These are phyloP conservation scores for Steatornis caripensis DNA, from an alignment of 2,113 vertebrate genomes.

Conservation along the genomic window DNA sequence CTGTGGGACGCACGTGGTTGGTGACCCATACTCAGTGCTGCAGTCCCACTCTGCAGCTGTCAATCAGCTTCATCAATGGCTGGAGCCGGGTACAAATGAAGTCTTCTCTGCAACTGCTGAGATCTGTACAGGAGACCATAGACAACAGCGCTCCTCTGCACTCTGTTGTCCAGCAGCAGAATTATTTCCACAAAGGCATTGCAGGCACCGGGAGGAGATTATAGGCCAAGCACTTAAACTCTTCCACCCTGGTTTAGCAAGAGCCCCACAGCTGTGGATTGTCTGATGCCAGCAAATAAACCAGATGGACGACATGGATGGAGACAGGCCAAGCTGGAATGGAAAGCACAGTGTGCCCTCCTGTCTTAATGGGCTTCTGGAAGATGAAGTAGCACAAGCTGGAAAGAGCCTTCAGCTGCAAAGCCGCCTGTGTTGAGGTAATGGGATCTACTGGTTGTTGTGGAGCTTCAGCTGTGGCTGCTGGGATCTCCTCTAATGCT, in stretches of 20 bases:
- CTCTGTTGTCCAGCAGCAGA: neutral
- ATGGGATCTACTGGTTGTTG: neutral
- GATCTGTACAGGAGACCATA: neutral
- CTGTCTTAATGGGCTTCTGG: conserved; percentile 52
- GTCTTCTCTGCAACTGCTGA: neutral
- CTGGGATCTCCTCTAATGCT: neutral
- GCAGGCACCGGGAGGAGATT: neutral
- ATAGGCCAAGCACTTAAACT: conserved; percentile 9
- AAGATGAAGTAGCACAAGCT: conserved; percentile 38
- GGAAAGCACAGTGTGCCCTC: conserved; percentile 29
- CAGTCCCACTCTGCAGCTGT: neutral
- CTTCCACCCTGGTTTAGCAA: conserved; percentile 46
- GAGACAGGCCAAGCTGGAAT: conserved; percentile 49
- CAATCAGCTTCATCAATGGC: neutral
- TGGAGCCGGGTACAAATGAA: neutral
- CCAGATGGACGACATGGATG: conserved; percentile 44
- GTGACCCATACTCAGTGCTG: neutral
- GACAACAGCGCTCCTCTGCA: neutral
- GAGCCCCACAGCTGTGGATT: conserved; percentile 54
- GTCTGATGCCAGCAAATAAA: conserved; percentile 59
- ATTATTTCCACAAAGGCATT: neutral
- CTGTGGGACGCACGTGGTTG: neutral
- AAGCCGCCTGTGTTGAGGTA: neutral
- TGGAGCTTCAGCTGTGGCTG: neutral
- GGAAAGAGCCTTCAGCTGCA: conserved; percentile 13